Evolutionary conservation across 2,888 invertebrate genomes (phyloP).

Genomic region (Lasioglossum vierecki): DNA sequence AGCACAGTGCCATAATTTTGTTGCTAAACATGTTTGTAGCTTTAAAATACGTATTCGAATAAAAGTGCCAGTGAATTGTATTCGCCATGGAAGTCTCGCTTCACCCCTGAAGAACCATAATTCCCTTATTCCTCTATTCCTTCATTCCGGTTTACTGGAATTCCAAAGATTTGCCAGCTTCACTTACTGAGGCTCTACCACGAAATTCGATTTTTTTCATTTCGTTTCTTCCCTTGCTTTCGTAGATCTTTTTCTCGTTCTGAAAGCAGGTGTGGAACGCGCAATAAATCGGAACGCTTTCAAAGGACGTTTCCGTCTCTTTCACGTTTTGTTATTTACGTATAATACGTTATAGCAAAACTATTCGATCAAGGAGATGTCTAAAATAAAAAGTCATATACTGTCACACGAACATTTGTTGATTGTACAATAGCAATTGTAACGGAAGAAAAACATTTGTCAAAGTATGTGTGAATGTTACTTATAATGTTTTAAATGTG

Average conservation of each 20-base stretch:
- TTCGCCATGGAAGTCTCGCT: conserved; percentile 22
- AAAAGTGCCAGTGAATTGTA: conserved; percentile 22
- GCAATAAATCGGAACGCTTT: conserved; percentile 51
- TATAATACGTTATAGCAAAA: conserved; percentile 25
- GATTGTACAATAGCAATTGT: not conserved
- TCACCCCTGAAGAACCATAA: conserved; percentile 58
- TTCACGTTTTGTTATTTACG: conserved; percentile 17
- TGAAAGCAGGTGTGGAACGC: conserved; percentile 39
- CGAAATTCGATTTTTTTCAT: conserved; percentile 53
- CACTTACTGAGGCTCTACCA: conserved; percentile 57
- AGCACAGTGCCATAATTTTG: not conserved
- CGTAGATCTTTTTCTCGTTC: conserved; percentile 29
- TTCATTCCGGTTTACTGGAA: conserved; percentile 65
- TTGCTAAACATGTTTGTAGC: not conserved
- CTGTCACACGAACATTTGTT: not conserved
- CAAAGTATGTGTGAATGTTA: too few species aligned
- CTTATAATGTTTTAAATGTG: too few species aligned
- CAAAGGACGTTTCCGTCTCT: conserved; percentile 33
- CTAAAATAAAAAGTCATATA: not conserved
- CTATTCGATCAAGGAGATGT: not conserved
- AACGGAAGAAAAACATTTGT: not conserved
- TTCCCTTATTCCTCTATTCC: conserved; percentile 62
- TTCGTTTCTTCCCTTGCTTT: conserved; percentile 26
- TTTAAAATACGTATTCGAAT: not conserved
- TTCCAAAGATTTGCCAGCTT: conserved; percentile 72